Conservation (phyloP, 92 coral and sea anemone species). For the Scolanthus callimorphus region DNA sequence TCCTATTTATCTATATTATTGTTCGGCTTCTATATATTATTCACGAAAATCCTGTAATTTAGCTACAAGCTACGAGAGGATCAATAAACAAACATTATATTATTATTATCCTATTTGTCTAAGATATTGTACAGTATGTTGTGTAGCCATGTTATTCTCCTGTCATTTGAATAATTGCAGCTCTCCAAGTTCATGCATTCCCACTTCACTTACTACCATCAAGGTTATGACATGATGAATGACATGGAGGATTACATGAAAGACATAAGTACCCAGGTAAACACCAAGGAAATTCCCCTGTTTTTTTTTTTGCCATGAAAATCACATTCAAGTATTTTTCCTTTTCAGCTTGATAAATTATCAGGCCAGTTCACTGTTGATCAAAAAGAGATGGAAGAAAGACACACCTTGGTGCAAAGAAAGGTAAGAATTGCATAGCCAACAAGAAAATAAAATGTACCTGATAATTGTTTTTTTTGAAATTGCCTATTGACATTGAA, state of each 20-base stretch:
- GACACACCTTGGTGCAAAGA: conserved; percentile 89
- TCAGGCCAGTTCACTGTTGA: conserved; percentile 78
- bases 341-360: conserved; percentile 62
- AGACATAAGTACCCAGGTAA: conserved; percentile 77
- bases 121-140: too few species aligned
- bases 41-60: too few species aligned
- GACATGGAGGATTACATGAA: conserved; percentile 87
- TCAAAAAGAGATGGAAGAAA: conserved; percentile 95
- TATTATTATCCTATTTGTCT: too few species aligned
- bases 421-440: conserved; percentile 67
- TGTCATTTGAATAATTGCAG: conserved; percentile 54
- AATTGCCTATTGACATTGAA: too few species aligned
- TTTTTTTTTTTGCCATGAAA: neutral
- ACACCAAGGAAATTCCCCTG: neutral
- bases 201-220: conserved; percentile 88
- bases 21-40: too few species aligned
- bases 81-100: too few species aligned
- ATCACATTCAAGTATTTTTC: neutral
- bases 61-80: too few species aligned
- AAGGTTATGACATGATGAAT: conserved; percentile 90
- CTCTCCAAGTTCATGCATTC: conserved; percentile 85
- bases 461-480: too few species aligned
- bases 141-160: too few species aligned
- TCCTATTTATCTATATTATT: too few species aligned
- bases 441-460: too few species aligned